Base-by-base conservation (phyloP, 1,140 invertebrate species). In the Megalopta genalis region DNA sequence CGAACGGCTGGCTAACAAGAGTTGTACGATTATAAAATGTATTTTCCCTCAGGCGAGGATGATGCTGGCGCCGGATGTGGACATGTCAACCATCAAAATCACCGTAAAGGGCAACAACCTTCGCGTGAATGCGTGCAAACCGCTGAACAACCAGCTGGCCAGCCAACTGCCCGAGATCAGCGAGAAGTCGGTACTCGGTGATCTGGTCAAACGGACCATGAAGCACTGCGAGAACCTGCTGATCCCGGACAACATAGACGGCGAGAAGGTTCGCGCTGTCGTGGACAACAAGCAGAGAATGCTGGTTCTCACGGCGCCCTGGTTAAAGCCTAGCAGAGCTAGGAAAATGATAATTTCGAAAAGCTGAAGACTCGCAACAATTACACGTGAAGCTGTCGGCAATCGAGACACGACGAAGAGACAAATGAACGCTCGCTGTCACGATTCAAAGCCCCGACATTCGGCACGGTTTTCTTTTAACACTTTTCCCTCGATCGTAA, bases 81-180 rank as follows among this genome's bases (percentile, higher is more conserved):
- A 87, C 12, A 62, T 87, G 57, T 85, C 85, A 4, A 78, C 86
- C 7, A 60, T 86, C 18, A 87, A 86, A 54, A 86, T 87, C 64
- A 87, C 85, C 0, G 83, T 87, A 9, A 87, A 87, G 27, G 77
- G 78, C 6, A 80, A 80, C 52, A 87, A 87, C 67, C 83, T 87
- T 16, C 80, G 86, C 23, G 78, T 87, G 8, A 73, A 62, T 23
- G 77, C 81, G 25, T 69, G 32, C 25, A 76, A 81, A 21, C 65
- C 74, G 0, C 18, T 81, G 21, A 65, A 60, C 6, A 70, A 86
- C 4, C 60, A 66, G 5, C 63, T 75, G 10, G 23, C 18, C 0
- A 71, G 59, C 18, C 59, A 83, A 4, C n/a, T 84, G 8, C 68
- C 71, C 37, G 27, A 81, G 46, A 74, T 81, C 12, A 23, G 2